Evolutionary conservation across 2,888 invertebrate species (phyloP), one percentile per base, ranked within the genome.

Genomic region (Caenorhabditis imperialis): DNA sequence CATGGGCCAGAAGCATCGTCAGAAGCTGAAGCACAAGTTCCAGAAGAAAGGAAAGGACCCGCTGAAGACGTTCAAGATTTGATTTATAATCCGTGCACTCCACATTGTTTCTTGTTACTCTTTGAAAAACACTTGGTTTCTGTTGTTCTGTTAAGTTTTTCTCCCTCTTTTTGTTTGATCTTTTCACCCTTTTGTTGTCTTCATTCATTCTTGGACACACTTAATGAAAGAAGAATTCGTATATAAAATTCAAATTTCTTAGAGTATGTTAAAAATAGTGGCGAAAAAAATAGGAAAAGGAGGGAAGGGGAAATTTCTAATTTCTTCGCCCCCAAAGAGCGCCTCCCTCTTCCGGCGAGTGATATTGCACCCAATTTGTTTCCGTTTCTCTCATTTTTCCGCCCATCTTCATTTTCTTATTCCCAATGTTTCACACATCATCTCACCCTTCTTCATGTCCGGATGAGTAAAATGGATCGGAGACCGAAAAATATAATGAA

Each of bases 61-160:
- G 8, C 67, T 85, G 10, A 77, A 76, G 44, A 82, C 83, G 22
- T 85, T 85, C 69, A 82, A 82, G 50, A 76, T 84, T 58, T 83
- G 42, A 62, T 30, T 47, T 16, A 18, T 40, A 37, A 8, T 35
- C 38, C 12, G 51, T 75, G 38, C n/a, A 22, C 6, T 47, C n/a
- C 45, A 16, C 42, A 25, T 7, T 38, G 25, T 18, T n/a, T n/a
- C n/a, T n/a, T n/a, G n/a, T n/a, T n/a, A n/a, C n/a, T n/a, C n/a
- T n/a, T n/a, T n/a, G n/a, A n/a, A n/a, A n/a, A n/a, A n/a, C n/a
- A n/a, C n/a, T n/a, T n/a, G n/a, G n/a, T n/a, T n/a, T n/a, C n/a
- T n/a, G n/a, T n/a, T n/a, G n/a, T n/a, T n/a, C 5, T 16, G 40
- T 40, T 40, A 7, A 40, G 40, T 16, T 40, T n/a, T n/a, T 40